These are phyloP conservation scores for Spheniscus humboldti DNA, from an alignment of 2,797 vertebrate species.

Conservation along the genomic window DNA sequence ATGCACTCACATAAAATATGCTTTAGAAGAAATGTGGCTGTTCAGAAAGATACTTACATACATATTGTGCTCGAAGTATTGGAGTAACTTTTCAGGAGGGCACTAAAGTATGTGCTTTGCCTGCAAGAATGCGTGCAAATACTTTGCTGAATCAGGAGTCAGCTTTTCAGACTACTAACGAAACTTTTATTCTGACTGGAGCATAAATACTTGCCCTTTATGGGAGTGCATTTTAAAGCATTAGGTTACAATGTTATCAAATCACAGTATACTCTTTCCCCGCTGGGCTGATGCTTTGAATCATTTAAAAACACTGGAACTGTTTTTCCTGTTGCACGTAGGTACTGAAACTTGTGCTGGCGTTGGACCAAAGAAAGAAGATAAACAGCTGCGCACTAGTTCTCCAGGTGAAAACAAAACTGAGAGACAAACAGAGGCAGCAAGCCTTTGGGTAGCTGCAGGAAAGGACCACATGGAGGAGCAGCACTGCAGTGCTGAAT, in stretches of 20 bases:
- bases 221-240: conserved; percentile 10
- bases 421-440: conserved; percentile 1
- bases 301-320: conserved; percentile 54
- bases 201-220: neutral
- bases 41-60: neutral
- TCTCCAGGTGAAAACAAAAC: neutral
- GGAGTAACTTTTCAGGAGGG: neutral
- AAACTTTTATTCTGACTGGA: neutral
- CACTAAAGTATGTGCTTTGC: neutral
- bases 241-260: conserved; percentile 37
- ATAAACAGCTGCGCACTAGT: conserved; percentile 10
- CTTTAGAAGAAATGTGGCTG: neutral
- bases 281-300: conserved; percentile 13
- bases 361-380: conserved; percentile 44
- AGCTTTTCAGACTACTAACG: neutral
- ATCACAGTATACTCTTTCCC: conserved; percentile 16
- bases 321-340: conserved; percentile 66
- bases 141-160: neutral
- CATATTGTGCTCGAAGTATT: neutral
- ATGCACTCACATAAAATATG: neutral
- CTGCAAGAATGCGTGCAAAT: neutral
- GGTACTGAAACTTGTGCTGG: conserved; percentile 65
- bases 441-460: neutral
- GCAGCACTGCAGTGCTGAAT: conserved; percentile 50
- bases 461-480: conserved; percentile 66